Evolutionary conservation across 2,888 invertebrate genomes (phyloP), one percentile per base, ranked within the genome.

Genomic region (Diadromus collaris): DNA sequence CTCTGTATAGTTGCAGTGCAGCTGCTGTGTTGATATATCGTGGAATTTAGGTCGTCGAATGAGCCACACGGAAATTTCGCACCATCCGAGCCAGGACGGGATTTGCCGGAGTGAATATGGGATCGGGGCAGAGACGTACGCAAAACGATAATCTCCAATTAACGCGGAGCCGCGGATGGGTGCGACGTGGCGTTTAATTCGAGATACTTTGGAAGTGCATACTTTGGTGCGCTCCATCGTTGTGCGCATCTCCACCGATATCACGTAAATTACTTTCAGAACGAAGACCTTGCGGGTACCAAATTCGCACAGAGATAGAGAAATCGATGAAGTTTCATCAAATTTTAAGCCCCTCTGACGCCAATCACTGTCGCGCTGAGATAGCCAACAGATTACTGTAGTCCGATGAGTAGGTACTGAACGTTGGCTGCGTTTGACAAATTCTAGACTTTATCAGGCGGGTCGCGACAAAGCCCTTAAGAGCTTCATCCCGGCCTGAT

Each of bases 61-160:
- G 56, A 61, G 60, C 71, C 65, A 76, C 71, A 78, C 69, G 77
- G 69, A 73, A 80, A 78, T 78, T 82, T 74, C 63, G 67, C 72
- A 73, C 70, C 65, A 58, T 32, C 29, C 34, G 54, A 61, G 65
- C n/a, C 46, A 60, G 58, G 13, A 38, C 34, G 16, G 21, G 34
- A 2, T 41, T 48, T 32, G 46, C 46, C 60, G 10, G 58, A 46
- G 44, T 21, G 41, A 41, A 41, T 16, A 51, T 38, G 27, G 10
- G 67, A 34, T 24, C 44, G 38, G 29, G 27, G 6, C 64, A 19
- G 63, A 58, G 58, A 16, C 41, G 32, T 21, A 27, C 24, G 56
- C 71, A 67, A 63, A 78, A 79, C 68, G 71, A 72, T 82, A 80
- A 78, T 76, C 76, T 69, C 67, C 76, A 81, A 80, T 80, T 78